Conservation (phyloP, 2,113 vertebrate genomes). For the Atrichornis clamosus region DNA sequence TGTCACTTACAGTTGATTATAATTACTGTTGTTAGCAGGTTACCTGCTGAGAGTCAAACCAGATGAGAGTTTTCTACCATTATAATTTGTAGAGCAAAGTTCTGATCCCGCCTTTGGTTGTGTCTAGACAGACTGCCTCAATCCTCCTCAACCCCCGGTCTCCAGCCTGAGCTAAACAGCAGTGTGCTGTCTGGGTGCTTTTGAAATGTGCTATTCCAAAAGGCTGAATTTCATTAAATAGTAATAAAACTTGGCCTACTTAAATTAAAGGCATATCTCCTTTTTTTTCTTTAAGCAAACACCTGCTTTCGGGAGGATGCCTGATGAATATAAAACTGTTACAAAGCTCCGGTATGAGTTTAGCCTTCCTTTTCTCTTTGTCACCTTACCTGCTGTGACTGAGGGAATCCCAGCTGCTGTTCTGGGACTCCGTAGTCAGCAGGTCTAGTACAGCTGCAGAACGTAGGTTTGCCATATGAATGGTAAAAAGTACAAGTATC, state of each 20-base stretch:
- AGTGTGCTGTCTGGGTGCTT: background rate
- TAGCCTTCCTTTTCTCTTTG: background rate
- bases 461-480: rapidly evolving
- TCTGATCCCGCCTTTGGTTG: background rate
- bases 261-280: background rate
- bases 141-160: background rate
- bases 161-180: background rate
- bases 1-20: background rate
- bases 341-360: background rate
- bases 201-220: background rate
- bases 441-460: background rate
- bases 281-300: background rate
- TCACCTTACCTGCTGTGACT: background rate
- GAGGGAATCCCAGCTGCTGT: background rate
- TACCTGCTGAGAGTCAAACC: background rate
- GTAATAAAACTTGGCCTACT: slow-evolving; percentile 41
- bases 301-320: background rate
- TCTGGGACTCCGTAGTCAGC: background rate
- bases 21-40: background rate
- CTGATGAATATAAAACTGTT: background rate
- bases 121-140: background rate
- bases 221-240: slow-evolving; percentile 41
- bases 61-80: background rate
- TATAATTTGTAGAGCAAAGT: background rate
- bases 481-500: background rate